A percentile compares a stretch with the other conserved stretches of the same genome.
Conservation (phyloP, 2,888 invertebrate genomes). For the Drosophila robusta region DNA sequence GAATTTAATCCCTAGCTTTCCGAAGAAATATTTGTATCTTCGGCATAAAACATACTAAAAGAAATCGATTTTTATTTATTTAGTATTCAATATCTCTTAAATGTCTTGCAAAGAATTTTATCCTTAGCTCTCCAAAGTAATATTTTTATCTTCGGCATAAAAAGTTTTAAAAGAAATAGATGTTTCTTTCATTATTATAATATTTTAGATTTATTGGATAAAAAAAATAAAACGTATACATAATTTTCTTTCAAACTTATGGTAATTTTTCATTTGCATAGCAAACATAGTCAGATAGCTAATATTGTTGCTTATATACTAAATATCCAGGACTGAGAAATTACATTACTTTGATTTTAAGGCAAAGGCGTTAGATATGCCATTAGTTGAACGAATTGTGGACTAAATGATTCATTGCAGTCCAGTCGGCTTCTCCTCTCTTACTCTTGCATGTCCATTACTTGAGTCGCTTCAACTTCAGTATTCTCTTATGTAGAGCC, state of each 20-base stretch:
- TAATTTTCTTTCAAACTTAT: neutral
- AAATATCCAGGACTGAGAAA: conserved; percentile 31
- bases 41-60: too few relatives aligned
- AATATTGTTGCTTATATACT: neutral
- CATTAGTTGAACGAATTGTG: conserved; percentile 19
- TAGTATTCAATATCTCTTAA: too few relatives aligned
- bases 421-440: neutral
- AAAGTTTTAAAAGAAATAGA: too few relatives aligned
- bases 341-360: conserved; percentile 50
- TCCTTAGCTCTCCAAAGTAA: too few relatives aligned
- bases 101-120: too few relatives aligned
- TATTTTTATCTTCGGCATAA: too few relatives aligned
- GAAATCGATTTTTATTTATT: too few relatives aligned
- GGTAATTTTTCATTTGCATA: conserved; percentile 1
- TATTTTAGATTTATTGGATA: neutral
- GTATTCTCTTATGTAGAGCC: conserved; percentile 31
- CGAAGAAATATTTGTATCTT: too few relatives aligned
- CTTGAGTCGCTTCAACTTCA: conserved; percentile 35
- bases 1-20: too few relatives aligned
- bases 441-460: neutral
- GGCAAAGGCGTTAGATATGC: conserved; percentile 38
- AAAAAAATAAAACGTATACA: neutral
- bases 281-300: neutral
- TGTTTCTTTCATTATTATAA: neutral
- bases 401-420: too few relatives aligned